Base-by-base conservation (phyloP, 2,888 invertebrate genomes). In the Nebria salina region DNA sequence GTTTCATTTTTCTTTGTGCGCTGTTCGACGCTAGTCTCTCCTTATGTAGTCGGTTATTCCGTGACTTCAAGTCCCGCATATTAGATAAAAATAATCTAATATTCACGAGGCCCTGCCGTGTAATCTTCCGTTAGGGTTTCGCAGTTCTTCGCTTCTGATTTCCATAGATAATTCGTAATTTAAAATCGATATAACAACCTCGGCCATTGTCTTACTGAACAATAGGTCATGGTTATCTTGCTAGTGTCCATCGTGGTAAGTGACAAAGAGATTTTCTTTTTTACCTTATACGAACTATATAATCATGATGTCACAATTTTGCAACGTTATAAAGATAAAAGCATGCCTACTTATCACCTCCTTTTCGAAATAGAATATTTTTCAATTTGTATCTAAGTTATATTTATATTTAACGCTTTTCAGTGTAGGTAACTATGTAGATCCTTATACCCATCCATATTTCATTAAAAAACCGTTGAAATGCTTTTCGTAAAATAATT, bases 141-240 rank as follows among this genome's bases (percentile, higher is more conserved):
- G 54, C 20, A 54, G 42, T 72, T 77, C 20, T 25, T 34, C 72
- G 72, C 77, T 34, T 34, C 42, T 34, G 72, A 72, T 77, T 77
- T 77, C 72, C 77, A 77, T 77, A 77, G 77, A 77, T 77, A 77
- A 77, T 77, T 72, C 72, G 65, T 77, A 77, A 77, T 77, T 77
- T 77, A 77, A 77, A 77, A 77, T 77, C 77, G 72, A 77, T 77
- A 64, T 65, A 64, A 64, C 66, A 72, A 34, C 64, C 65, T 72
- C 77, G 65, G 65, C 77, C 72, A 77, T 77, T 77, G 77, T 77
- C 77, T 77, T 77, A 72, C 72, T 77, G 77, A 77, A 66, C 77
- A 77, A 77, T 77, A 77, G 77, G 20, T 72, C 42, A 65, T 34
- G 41, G 77, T 70, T 77, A 77, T 77, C 77, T 77, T 25, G 25